Percentiles rank a stretch among this genome's conserved stretches.
Conservation (phyloP, 2,797 vertebrate species). For the Darevskia mixta region DNA sequence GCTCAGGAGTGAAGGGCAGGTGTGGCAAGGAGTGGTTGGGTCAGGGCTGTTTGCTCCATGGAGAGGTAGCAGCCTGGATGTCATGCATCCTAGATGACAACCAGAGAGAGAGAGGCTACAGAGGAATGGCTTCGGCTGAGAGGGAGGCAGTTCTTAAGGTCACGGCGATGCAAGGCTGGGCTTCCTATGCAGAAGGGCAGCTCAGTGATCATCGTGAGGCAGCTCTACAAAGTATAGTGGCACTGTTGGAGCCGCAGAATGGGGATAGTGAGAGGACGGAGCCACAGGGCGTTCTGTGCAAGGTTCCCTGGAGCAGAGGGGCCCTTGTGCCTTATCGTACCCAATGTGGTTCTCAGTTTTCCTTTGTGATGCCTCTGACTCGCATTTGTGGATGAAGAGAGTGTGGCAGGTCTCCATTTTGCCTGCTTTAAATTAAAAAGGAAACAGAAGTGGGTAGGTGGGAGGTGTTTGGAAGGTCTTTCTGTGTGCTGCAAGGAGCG, state of each 20-base stretch:
- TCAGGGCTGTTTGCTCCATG: not conserved
- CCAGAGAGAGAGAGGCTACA: too few relatives aligned
- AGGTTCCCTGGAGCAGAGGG: not conserved
- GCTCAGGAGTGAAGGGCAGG: not conserved
- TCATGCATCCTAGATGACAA: not conserved
- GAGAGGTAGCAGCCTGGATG: not conserved
- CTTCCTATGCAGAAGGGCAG: too few relatives aligned
- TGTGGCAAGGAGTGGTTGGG: not conserved
- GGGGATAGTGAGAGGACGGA: too few relatives aligned
- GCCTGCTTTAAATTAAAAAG: too few relatives aligned
- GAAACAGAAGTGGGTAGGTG: not conserved
- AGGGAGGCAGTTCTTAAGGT: not conserved
- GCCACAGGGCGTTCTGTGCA: not conserved
- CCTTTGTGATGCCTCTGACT: too few relatives aligned
- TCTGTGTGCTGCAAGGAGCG: not conserved
- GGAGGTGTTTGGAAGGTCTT: not conserved
- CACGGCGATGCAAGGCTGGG: not conserved
- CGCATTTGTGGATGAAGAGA: too few relatives aligned
- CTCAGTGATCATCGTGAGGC: not conserved
- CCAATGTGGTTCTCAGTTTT: too few relatives aligned
- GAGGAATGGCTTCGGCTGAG: not conserved
- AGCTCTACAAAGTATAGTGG: too few relatives aligned
- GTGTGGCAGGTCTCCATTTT: too few relatives aligned
- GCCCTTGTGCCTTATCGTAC: too few relatives aligned
- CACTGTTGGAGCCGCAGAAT: not conserved